These are phyloP conservation scores for Mormyrops attenuatus DNA, from an alignment of 2,797 vertebrate species.

Conservation along the genomic window DNA sequence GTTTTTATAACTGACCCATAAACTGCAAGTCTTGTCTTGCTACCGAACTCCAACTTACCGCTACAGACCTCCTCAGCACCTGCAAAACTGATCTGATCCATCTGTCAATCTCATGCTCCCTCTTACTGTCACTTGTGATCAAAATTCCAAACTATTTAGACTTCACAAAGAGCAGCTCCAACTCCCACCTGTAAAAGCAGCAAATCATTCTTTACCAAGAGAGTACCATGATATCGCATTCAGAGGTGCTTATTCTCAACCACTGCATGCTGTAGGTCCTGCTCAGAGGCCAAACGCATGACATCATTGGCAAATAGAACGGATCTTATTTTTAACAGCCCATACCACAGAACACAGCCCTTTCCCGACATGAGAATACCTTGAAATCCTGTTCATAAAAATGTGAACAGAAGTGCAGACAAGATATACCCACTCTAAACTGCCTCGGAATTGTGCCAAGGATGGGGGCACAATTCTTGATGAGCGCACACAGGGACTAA, in stretches of 20 bases:
- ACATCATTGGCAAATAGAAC: not conserved
- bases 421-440: not conserved
- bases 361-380: not conserved
- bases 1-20: not conserved
- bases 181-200: not conserved
- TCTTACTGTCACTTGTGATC: not conserved
- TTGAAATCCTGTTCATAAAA: not conserved
- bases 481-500: not conserved
- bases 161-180: not conserved
- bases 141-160: not conserved
- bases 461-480: not conserved
- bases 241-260: not conserved
- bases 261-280: not conserved
- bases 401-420: not conserved
- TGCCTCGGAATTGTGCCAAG: not conserved
- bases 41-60: not conserved
- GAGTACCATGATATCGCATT: not conserved
- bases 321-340: not conserved
- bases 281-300: not conserved
- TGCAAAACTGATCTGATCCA: not conserved
- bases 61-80: not conserved
- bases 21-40: not conserved
- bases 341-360: not conserved
- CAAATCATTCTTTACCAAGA: not conserved
- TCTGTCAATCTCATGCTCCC: not conserved